These are phyloP conservation scores for Terrapene triunguis DNA, from an alignment of 2,113 vertebrate species.

Conservation along the genomic window DNA sequence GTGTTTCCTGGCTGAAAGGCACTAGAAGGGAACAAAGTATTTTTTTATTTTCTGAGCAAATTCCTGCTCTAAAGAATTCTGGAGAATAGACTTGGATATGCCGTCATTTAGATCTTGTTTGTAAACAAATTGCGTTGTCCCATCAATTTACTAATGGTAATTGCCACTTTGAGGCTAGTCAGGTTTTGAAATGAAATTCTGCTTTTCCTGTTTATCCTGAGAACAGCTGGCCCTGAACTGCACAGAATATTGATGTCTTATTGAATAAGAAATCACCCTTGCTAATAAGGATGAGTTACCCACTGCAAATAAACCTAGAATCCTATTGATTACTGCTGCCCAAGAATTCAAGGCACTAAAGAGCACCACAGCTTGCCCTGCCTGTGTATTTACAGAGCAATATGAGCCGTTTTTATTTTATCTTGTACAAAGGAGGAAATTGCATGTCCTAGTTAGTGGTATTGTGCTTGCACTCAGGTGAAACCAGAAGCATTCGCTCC, in stretches of 20 bases:
- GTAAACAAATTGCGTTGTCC: constrained; percentile 60
- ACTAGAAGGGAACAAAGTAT: constrained; percentile 4
- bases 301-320: not conserved
- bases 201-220: constrained; percentile 20
- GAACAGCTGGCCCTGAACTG: constrained; percentile 54
- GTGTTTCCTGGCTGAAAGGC: not conserved
- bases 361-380: accelerated
- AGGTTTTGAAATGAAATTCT: constrained; percentile 52
- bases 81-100: not conserved
- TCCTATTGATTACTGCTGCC: not conserved
- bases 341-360: not conserved
- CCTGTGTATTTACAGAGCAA: not conserved
- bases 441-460: not conserved
- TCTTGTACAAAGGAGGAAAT: not conserved
- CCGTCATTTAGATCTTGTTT: constrained; percentile 58
- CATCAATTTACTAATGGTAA: constrained; percentile 68
- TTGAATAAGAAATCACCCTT: not conserved
- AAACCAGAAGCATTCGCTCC: not conserved
- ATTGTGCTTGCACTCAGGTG: not conserved
- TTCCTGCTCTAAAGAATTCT: not conserved
- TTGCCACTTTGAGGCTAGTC: constrained; percentile 49
- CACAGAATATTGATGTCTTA: constrained; percentile 30
- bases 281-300: not conserved
- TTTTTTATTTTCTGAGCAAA: constrained; percentile 12
- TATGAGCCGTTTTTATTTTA: not conserved